A percentile compares a stretch with the other conserved stretches of the same genome.
Conservation (phyloP, 2,113 vertebrate species). For the Calonectris borealis region DNA sequence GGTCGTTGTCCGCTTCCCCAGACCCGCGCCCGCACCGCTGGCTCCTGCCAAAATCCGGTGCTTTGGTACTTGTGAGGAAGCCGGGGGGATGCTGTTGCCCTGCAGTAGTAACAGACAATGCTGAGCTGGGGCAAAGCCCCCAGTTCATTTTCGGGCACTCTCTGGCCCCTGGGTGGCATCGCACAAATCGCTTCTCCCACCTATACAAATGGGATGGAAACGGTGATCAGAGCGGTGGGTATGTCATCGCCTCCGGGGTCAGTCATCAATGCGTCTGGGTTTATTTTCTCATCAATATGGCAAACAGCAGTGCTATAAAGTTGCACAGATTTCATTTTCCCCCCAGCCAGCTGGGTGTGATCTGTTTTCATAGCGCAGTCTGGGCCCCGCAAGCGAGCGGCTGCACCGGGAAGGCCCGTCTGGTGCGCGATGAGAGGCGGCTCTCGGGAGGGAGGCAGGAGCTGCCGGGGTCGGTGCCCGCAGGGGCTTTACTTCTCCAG, state of each 20-base stretch:
- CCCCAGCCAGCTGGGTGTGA: neutral
- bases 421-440: neutral
- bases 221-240: neutral
- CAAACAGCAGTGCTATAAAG: neutral
- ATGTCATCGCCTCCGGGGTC: neutral
- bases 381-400: neutral
- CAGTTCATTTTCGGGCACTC: rapidly evolving
- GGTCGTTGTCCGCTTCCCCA: rapidly evolving
- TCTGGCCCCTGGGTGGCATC: no score
- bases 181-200: neutral
- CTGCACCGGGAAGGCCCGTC: neutral
- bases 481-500: neutral
- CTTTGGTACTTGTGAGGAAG: neutral
- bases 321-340: neutral
- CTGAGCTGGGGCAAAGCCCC: neutral
- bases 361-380: neutral
- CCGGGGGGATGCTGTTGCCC: neutral
- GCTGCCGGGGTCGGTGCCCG: no score
- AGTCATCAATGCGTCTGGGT: rapidly evolving
- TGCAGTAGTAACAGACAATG: rapidly evolving
- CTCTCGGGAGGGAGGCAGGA: neutral
- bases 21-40: rapidly evolving
- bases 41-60: neutral
- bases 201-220: neutral
- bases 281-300: neutral